phyloP scores from a whole-genome alignment of 2,888 invertebrate genomes.

The Hydriomena furcata region DNA sequence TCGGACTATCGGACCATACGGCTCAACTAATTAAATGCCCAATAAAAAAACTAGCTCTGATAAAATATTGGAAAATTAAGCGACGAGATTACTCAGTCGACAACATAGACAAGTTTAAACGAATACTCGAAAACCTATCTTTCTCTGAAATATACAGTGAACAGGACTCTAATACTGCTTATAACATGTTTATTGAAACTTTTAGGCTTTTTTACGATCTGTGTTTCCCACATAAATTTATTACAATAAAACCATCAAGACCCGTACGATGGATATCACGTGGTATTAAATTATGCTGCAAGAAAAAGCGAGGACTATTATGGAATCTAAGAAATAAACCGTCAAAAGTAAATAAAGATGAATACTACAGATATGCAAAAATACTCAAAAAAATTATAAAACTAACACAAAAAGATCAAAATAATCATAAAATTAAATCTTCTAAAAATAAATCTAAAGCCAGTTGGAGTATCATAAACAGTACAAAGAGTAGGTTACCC shows the following conservation, averaged over 20 bases:
- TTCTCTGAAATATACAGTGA: neutral
- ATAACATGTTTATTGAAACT: neutral
- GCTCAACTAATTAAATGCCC: no score
- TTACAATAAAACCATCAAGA: neutral
- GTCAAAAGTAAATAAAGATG: neutral
- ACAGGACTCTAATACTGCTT: neutral
- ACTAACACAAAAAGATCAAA: neutral
- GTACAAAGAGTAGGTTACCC: neutral
- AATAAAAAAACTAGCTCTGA: no score
- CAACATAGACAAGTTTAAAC: no score
- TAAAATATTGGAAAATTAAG: no score
- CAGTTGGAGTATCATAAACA: neutral
- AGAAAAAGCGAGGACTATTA: neutral
- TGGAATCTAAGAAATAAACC: neutral
- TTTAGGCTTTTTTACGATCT: neutral
- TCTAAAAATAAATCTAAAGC: neutral
- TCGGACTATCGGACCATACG: no score
- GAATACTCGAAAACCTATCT: no score
- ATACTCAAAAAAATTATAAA: neutral
- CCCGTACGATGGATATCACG: neutral
- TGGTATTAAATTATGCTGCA: neutral
- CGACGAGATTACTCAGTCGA: no score
- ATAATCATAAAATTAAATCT: neutral
- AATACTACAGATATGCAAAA: neutral
- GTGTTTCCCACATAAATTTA: neutral